Evolutionary conservation across 2,113 vertebrate genomes (phyloP).

Genomic region (Sapayoa aenigma): DNA sequence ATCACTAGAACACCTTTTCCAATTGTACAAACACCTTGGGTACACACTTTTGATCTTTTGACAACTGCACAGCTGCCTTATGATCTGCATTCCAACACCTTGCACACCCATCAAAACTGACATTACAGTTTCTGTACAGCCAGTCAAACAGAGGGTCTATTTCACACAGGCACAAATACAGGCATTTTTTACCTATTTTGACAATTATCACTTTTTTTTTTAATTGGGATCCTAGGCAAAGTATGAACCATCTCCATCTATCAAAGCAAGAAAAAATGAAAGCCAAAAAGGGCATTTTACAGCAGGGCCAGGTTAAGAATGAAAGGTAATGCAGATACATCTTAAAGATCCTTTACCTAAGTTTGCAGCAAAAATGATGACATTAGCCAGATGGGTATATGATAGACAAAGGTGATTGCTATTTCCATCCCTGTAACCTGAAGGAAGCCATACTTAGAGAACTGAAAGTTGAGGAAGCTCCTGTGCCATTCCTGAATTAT

Average conservation of each 20-base stretch:
- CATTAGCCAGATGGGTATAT: not conserved
- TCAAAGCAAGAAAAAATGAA: not conserved
- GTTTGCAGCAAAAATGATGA: not conserved
- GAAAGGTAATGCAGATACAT: not conserved
- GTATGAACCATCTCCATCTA: not conserved
- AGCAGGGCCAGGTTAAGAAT: not conserved
- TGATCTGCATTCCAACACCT: not conserved
- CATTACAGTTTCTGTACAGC: not conserved
- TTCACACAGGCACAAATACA: not conserved
- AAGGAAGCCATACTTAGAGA: not conserved
- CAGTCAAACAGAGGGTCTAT: not conserved
- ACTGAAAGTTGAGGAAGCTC: not conserved
- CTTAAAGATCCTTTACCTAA: not conserved
- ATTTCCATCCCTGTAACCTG: not conserved
- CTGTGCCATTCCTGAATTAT: not conserved
- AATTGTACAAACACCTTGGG: not conserved
- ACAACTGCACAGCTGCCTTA: not conserved
- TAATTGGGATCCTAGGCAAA: not conserved
- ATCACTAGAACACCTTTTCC: not conserved
- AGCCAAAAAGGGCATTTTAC: not conserved
- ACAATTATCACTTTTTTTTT: not conserved
- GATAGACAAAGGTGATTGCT: not conserved
- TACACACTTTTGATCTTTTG: not conserved
- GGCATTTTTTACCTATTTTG: not conserved
- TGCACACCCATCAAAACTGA: not conserved